A percentile compares a stretch with the other conserved stretches of the same genome.
Evolutionary conservation across 2,113 vertebrate genomes (phyloP).

Genomic region (Cyanoderma ruficeps): DNA sequence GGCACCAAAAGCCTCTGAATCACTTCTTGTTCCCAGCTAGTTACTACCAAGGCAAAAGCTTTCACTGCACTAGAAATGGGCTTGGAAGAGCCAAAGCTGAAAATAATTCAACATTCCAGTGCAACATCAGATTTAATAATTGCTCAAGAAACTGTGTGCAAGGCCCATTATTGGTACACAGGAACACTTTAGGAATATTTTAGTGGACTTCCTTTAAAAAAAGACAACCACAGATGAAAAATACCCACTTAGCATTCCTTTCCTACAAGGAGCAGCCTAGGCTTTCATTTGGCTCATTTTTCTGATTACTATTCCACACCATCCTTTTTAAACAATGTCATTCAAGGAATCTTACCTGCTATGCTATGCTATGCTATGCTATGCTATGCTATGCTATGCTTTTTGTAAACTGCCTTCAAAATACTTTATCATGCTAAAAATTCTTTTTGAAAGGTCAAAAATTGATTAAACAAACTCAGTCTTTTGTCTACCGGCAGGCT

Average conservation of each 20-base stretch:
- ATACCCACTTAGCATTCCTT: constrained; percentile 1
- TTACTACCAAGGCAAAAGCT: neutral
- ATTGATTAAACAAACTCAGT: neutral
- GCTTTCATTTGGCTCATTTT: constrained; percentile 11
- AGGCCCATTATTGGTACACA: neutral
- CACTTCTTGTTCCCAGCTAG: neutral
- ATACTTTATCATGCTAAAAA: neutral
- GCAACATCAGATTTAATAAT: constrained; percentile 16
- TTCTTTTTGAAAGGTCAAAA: neutral
- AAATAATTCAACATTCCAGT: neutral
- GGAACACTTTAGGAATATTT: constrained; percentile 29
- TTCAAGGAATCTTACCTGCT: constrained; percentile 9
- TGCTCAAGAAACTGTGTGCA: neutral
- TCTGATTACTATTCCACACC: constrained; percentile 54
- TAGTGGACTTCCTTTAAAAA: neutral
- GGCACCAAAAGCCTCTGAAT: neutral
- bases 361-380: no score
- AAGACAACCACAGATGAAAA: neutral
- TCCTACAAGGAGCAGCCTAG: neutral
- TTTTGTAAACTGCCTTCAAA: constrained; percentile 26
- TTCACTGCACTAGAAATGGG: neutral
- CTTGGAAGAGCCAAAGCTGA: neutral
- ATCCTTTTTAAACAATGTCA: neutral
- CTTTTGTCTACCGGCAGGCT: neutral
- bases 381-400: constrained; percentile 1